Percentiles rank a stretch among this genome's conserved stretches.
These are phyloP conservation scores for Fulmarus glacialis DNA, from an alignment of 2,113 vertebrate genomes.

Conservation along the genomic window DNA sequence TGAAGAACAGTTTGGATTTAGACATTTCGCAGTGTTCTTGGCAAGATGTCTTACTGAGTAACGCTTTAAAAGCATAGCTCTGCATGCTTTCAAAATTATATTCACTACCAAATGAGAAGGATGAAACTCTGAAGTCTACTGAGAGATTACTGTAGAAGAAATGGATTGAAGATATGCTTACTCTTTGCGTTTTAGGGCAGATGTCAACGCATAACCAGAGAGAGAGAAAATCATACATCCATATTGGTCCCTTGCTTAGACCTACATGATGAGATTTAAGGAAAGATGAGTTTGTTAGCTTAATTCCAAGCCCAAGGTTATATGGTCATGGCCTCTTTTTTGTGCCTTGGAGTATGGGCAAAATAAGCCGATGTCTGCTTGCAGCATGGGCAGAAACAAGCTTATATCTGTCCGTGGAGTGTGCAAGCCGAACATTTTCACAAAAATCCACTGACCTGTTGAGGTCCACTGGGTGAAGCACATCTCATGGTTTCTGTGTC, in stretches of 20 bases:
- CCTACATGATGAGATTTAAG: not conserved
- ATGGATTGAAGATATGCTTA: not conserved
- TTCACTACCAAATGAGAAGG: not conserved
- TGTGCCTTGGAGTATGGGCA: not conserved
- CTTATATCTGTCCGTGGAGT: not conserved
- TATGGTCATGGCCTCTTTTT: not conserved
- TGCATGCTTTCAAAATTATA: not conserved
- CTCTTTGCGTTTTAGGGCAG: not conserved
- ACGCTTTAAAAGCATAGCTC: not conserved
- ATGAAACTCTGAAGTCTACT: not conserved
- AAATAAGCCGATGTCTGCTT: not conserved
- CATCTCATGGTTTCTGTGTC: not conserved
- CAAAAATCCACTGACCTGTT: not conserved
- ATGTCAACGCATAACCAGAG: not conserved
- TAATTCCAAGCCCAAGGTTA: not conserved
- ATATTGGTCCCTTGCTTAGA: not conserved
- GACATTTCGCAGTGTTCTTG: not conserved
- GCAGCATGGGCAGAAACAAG: not conserved
- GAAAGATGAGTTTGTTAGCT: not conserved
- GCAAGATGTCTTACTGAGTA: not conserved
- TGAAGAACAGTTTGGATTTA: not conserved
- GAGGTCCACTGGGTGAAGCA: not conserved
- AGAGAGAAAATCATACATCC: not conserved
- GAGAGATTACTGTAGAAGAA: not conserved
- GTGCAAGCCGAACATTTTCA: not conserved